Base-by-base conservation (phyloP, 2,797 vertebrate species). In the Hypotaenidia philippensis region DNA sequence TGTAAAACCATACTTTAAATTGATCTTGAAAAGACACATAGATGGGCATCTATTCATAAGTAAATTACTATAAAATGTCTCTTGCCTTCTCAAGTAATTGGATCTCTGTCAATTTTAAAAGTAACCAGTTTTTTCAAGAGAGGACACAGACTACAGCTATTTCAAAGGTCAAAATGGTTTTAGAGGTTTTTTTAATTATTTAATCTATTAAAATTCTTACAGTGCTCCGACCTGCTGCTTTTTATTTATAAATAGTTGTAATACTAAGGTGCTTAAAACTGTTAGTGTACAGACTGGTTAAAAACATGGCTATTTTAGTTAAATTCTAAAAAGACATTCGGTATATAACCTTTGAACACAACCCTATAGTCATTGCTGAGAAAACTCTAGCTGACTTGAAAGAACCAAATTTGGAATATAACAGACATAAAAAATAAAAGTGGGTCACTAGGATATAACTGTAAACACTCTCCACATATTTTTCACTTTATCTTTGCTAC, bases 371-470 rank as follows among this genome's bases (percentile, higher is more conserved):
- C 47, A 47, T 76, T 80, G 63, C 57, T 87, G 55, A 95, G 72
- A 72, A 83, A 86, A 93, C 72, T 89, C 69, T 18, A 72, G 8
- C 23, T 88, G 84, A 81, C 47, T 86, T 83, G 68, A 91, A 81
- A 83, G 82, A 75, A 72, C 93, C 52, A 69, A 60, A 88, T 83
- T 82, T 88, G 45, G 47, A 86, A 76, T 72, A 23, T 79, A 91
- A 66, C 50, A 53, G 77, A 79, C 77, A 91, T 8, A 64, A 66
- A 83, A 93, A 83, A 61, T 77, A 87, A 91, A 92, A 90, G 87
- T 79, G 94, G 91, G 94, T 91, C 93, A 90, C 40, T 81, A 79
- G 69, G 50, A 91, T 89, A 64, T 91, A 89, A 92, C 45, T 82
- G 66, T 60, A 81, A 93, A 74, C 70, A 63, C 18, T 27, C 50